Evolutionary conservation across 2,888 invertebrate species (phyloP).

Genomic region (Papilio demoleus): DNA sequence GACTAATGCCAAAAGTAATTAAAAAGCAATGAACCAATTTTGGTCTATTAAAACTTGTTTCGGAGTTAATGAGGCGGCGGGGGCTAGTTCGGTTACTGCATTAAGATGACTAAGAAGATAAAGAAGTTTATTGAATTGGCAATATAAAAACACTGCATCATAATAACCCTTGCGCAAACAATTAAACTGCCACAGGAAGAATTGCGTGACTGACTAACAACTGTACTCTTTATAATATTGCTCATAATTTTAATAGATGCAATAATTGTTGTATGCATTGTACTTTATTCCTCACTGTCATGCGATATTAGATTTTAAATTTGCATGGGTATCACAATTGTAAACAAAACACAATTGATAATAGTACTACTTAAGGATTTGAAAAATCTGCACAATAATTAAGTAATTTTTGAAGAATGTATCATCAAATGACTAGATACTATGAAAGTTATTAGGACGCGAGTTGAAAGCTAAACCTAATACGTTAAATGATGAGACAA

Average conservation of each 20-base stretch:
- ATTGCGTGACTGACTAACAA: constrained; percentile 16
- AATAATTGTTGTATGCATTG: constrained; percentile 6
- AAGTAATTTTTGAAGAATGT: too few species aligned
- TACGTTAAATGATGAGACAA: constrained; percentile 15
- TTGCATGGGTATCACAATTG: too few species aligned
- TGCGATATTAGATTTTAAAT: background rate
- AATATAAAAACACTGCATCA: constrained; percentile 21
- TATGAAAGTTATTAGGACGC: background rate
- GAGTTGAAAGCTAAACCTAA: background rate
- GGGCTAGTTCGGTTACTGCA: background rate
- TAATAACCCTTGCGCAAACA: constrained; percentile 22
- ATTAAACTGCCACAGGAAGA: constrained; percentile 19
- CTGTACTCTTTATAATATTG: constrained; percentile 9
- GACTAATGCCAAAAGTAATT: constrained; percentile 5
- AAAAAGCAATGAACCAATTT: constrained; percentile 50
- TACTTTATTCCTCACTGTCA: background rate
- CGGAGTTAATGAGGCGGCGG: constrained; percentile 45
- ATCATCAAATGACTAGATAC: background rate
- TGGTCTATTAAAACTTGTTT: constrained; percentile 69
- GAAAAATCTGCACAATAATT: too few species aligned
- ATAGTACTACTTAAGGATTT: too few species aligned
- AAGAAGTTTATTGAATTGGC: constrained; percentile 20
- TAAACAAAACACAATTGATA: background rate
- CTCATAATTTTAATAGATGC: constrained; percentile 12
- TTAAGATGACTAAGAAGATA: constrained; percentile 43